phyloP scores from a whole-genome alignment of 2,113 vertebrate species.

The Empidonax alnorum region DNA sequence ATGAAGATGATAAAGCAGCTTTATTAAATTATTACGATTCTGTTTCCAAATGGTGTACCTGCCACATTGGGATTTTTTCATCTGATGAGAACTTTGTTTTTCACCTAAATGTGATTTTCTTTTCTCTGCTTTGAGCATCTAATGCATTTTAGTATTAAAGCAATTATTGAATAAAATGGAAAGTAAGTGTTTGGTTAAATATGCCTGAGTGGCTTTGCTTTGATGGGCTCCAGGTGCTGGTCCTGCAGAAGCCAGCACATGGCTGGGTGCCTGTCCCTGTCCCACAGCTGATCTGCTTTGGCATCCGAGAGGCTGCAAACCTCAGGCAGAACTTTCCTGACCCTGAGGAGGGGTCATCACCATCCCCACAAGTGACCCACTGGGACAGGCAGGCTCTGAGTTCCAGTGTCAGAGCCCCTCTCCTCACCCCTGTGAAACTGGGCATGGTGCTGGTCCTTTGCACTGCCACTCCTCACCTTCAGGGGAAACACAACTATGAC shows the following conservation, averaged over 20 bases:
- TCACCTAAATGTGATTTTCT: slow-evolving; percentile 76
- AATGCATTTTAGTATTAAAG: slow-evolving; percentile 86
- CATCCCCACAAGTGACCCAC: accelerated
- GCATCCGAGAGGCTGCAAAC: neutral
- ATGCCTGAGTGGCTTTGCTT: slow-evolving; percentile 54
- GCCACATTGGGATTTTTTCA: slow-evolving; percentile 71
- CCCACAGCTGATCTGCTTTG: accelerated
- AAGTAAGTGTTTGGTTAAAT: slow-evolving; percentile 72
- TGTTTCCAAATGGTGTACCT: slow-evolving; percentile 80
- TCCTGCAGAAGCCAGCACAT: accelerated
- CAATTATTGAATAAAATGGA: slow-evolving; percentile 80
- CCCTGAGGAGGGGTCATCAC: neutral
- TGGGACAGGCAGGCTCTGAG: neutral
- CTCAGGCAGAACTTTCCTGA: neutral
- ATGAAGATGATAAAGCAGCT: slow-evolving; percentile 84
- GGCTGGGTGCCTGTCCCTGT: accelerated
- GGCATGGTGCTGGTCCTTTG: accelerated
- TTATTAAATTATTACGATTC: slow-evolving; percentile 85
- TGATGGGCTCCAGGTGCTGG: neutral
- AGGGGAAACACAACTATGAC: accelerated
- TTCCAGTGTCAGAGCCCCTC: neutral
- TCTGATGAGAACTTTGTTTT: slow-evolving; percentile 78
- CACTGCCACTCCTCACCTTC: neutral
- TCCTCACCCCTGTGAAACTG: accelerated
- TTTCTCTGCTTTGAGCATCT: slow-evolving; percentile 80